A percentile compares a stretch with the other conserved stretches of the same genome.
Conservation (phyloP, 2,113 vertebrate species). For the Hyperopisus bebe region DNA sequence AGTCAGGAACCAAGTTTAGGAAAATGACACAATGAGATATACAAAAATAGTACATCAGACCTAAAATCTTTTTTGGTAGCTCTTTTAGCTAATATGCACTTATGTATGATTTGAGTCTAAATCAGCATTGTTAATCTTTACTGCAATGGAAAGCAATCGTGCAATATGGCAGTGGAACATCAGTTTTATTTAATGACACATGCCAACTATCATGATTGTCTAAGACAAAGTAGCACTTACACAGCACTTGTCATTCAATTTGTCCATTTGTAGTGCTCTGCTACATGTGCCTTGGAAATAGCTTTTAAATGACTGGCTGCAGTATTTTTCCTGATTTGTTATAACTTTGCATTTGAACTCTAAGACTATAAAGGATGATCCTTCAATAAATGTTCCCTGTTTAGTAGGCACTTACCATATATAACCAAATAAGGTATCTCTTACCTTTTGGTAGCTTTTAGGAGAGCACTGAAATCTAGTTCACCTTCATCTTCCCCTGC, state of each 20-base stretch:
- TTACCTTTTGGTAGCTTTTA: constrained; percentile 78
- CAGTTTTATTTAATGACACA: neutral
- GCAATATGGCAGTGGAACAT: neutral
- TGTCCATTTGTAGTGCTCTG: neutral
- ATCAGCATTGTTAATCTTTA: neutral
- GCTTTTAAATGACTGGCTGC: neutral
- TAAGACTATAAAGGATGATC: neutral
- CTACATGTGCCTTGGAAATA: neutral
- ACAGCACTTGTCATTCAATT: neutral
- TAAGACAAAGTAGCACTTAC: neutral
- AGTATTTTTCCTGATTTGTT: neutral
- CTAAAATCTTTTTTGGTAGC: neutral
- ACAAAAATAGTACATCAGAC: neutral
- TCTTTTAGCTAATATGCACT: neutral
- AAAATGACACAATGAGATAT: neutral
- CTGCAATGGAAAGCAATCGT: neutral
- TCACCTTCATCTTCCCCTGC: constrained; percentile 66
- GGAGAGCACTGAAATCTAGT: constrained; percentile 78
- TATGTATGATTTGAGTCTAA: neutral
- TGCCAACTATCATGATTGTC: neutral
- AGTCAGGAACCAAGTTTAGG: neutral
- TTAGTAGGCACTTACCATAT: neutral
- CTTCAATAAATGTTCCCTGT: neutral
- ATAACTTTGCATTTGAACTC: neutral
- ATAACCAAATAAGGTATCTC: constrained; percentile 5